Percentiles rank a stretch among this genome's conserved stretches.
Evolutionary conservation across 1,140 invertebrate genomes (phyloP).

Genomic region (Plutomurus gul): DNA sequence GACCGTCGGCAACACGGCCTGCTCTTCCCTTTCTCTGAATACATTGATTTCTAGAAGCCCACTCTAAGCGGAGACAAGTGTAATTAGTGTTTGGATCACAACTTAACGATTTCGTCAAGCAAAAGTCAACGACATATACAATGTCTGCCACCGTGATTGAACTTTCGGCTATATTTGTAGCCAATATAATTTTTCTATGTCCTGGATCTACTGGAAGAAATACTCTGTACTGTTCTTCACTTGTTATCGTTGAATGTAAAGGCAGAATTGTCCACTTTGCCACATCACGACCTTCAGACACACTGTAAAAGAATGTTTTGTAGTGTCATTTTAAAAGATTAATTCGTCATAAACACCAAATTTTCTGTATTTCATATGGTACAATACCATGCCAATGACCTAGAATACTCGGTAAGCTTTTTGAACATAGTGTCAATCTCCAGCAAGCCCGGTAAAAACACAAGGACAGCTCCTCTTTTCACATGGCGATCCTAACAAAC

Average conservation of each 20-base stretch:
- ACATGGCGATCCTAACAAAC: background rate
- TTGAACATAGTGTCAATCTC: constrained; percentile 74
- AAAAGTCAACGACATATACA: constrained; percentile 95
- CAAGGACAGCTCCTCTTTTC: constrained; percentile 70
- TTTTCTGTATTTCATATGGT: background rate
- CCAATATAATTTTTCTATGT: constrained; percentile 82
- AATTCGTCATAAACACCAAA: background rate
- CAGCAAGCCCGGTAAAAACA: constrained; percentile 84
- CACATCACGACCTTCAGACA: background rate
- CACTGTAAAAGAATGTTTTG: constrained; percentile 2
- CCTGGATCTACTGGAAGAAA: constrained; percentile 65
- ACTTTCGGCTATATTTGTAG: constrained; percentile 97
- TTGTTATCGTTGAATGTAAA: constrained; percentile 72
- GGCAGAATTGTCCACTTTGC: constrained; percentile 61
- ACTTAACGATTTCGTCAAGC: constrained; percentile 81
- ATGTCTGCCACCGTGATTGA: constrained; percentile 94
- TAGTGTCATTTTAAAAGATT: background rate
- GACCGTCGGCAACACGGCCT: constrained; percentile 81
- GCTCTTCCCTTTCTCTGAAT: constrained; percentile 87
- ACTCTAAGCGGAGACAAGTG: constrained; percentile 63
- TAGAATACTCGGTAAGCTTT: constrained; percentile 46
- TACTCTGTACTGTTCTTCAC: constrained; percentile 71
- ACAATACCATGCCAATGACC: background rate
- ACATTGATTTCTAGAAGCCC: constrained; percentile 89
- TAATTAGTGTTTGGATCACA: constrained; percentile 70